Percentiles rank a stretch among this genome's conserved stretches.
phyloP scores from a whole-genome alignment of 1,140 invertebrate species.

The Rhizoglyphus robini region DNA sequence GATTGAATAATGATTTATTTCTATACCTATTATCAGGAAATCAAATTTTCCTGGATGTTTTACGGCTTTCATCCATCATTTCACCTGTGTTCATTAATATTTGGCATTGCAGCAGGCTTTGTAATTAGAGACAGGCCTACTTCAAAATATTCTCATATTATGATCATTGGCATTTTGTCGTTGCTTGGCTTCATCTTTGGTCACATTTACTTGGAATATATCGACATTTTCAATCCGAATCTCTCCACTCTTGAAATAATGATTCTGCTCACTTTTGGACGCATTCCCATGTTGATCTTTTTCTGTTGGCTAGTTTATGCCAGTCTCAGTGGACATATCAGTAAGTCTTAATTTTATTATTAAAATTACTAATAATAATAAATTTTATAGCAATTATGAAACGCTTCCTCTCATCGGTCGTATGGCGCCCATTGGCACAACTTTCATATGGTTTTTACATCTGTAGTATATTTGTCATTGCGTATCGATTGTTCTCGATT shows the following conservation, averaged over 20 bases:
- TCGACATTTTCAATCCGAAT: neutral
- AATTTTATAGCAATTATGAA: neutral
- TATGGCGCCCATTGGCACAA: slow-evolving; percentile 3
- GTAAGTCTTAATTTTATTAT: neutral
- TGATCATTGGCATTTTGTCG: neutral
- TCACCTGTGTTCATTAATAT: slow-evolving; percentile 12
- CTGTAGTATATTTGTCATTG: neutral
- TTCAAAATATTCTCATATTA: neutral
- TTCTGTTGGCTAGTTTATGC: neutral
- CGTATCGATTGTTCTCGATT: slow-evolving; percentile 6
- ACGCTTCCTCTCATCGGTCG: slow-evolving; percentile 7
- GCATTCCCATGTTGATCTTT: neutral
- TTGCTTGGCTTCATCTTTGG: neutral
- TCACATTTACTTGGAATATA: neutral
- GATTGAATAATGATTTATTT: neutral
- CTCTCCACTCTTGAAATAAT: neutral
- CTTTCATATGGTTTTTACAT: slow-evolving; percentile 4
- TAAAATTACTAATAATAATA: neutral
- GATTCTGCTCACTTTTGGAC: slow-evolving; percentile 2
- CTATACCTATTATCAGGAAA: too few relatives aligned
- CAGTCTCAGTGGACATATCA: neutral
- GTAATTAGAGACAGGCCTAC: neutral
- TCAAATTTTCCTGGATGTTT: neutral
- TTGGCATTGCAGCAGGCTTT: slow-evolving; percentile 1
- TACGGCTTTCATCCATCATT: slow-evolving; percentile 17